Conservation (phyloP, 23 tunicate species). For the Trididemnum clinides region DNA sequence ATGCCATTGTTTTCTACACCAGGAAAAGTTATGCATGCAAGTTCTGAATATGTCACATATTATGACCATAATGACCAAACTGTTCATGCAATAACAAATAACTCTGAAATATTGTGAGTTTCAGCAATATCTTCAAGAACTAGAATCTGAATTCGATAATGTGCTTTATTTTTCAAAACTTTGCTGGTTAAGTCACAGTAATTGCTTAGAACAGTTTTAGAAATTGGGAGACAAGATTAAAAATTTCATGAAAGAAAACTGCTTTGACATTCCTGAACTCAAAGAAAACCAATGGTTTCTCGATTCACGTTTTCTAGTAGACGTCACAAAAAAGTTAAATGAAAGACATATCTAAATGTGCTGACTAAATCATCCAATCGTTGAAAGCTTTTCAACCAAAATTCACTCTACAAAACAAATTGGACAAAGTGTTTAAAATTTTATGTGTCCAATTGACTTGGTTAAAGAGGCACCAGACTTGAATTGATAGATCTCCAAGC, state of each 20-base stretch:
- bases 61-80: neutral
- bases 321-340: conserved; percentile 18
- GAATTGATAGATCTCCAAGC: neutral
- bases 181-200: neutral
- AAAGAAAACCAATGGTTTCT: neutral
- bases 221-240: neutral
- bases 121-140: neutral
- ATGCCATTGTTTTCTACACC: conserved; percentile 40
- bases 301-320: neutral
- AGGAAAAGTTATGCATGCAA: neutral
- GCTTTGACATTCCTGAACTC: no score
- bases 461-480: neutral
- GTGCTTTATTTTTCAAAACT: neutral
- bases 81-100: neutral
- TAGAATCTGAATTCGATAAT: neutral
- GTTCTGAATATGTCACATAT: neutral
- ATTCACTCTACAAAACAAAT: neutral
- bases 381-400: conserved; percentile 8
- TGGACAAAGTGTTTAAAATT: neutral
- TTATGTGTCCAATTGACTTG: neutral
- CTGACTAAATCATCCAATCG: neutral
- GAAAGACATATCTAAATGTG: conserved; percentile 5
- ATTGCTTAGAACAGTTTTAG: neutral
- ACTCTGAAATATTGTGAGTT: neutral
- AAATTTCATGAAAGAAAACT: no score